Evolutionary conservation across 1,140 invertebrate genomes (phyloP).

Genomic region (Thaumetopoea pityocampa): DNA sequence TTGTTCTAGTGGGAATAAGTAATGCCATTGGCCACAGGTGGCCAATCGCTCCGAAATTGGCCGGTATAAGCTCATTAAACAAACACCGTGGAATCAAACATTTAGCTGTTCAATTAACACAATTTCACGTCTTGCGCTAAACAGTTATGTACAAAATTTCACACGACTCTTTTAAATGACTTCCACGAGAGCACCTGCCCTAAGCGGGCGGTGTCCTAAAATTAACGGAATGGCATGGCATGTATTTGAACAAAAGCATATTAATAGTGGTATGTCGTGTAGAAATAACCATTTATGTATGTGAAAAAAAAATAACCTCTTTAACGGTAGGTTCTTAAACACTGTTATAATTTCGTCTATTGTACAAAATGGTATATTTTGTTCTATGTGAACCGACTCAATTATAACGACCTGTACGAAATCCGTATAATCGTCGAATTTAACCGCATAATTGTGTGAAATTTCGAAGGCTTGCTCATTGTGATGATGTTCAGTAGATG

Average conservation of each 20-base stretch:
- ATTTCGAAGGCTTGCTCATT: slow-evolving; percentile 58
- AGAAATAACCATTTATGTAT: slow-evolving; percentile 68
- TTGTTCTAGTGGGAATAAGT: too few species aligned
- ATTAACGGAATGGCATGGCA: slow-evolving; percentile 15
- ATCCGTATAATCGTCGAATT: slow-evolving; percentile 68
- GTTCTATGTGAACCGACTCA: slow-evolving; percentile 73
- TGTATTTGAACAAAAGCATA: slow-evolving; percentile 49
- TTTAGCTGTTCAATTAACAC: too few species aligned
- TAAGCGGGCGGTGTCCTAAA: too few species aligned
- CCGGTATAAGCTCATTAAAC: too few species aligned
- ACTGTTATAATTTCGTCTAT: slow-evolving; percentile 71
- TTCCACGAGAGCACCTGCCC: slow-evolving; percentile 10
- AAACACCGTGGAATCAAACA: too few species aligned
- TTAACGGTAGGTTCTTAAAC: slow-evolving; percentile 46
- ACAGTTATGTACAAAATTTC: too few species aligned
- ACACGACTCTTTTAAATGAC: too few species aligned
- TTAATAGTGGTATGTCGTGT: slow-evolving; percentile 72
- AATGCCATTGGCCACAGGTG: too few species aligned
- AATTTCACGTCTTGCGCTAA: too few species aligned
- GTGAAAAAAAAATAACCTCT: slow-evolving; percentile 68
- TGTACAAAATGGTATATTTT: slow-evolving; percentile 66
- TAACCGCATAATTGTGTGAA: slow-evolving; percentile 74
- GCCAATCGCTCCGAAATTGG: too few species aligned
- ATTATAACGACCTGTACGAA: slow-evolving; percentile 67
- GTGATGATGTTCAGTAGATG: too few species aligned